Conservation (phyloP, 2,888 invertebrate genomes). For the Volucella zonaria region DNA sequence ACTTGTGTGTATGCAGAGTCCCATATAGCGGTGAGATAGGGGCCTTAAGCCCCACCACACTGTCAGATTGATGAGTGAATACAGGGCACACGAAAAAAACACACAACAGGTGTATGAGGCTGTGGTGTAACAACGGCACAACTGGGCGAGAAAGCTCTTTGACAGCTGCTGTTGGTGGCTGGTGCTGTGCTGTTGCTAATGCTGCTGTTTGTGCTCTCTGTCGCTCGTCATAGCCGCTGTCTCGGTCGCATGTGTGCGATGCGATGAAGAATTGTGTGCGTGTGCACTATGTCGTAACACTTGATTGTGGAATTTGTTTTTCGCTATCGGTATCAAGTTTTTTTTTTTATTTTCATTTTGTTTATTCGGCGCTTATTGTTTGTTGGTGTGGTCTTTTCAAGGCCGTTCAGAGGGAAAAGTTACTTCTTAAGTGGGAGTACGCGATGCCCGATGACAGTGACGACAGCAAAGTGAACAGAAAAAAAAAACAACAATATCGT, state of each 20-base stretch:
- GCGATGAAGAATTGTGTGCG: constrained; percentile 24
- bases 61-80: constrained; percentile 6
- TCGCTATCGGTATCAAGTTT: constrained; percentile 40
- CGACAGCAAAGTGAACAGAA: constrained; percentile 16
- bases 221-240: background rate
- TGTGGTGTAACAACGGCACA: constrained; percentile 19
- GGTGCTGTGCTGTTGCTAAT: background rate
- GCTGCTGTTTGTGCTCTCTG: constrained; percentile 3
- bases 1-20: constrained; percentile 23
- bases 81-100: constrained; percentile 40
- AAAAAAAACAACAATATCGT: background rate
- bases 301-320: constrained; percentile 40
- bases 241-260: background rate
- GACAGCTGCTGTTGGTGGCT: constrained; percentile 38
- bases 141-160: constrained; percentile 36
- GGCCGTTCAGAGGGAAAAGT: constrained; percentile 60
- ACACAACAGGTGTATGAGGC: constrained; percentile 55
- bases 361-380: constrained; percentile 23
- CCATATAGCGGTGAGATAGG: constrained; percentile 15
- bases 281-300: constrained; percentile 56
- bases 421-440: constrained; percentile 35
- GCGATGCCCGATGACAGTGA: constrained; percentile 9
- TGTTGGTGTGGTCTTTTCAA: constrained; percentile 36
- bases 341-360: constrained; percentile 11
- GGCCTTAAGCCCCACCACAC: constrained; percentile 35